Conservation (phyloP, 2,113 vertebrate species). For the Cephalopterus ornatus region DNA sequence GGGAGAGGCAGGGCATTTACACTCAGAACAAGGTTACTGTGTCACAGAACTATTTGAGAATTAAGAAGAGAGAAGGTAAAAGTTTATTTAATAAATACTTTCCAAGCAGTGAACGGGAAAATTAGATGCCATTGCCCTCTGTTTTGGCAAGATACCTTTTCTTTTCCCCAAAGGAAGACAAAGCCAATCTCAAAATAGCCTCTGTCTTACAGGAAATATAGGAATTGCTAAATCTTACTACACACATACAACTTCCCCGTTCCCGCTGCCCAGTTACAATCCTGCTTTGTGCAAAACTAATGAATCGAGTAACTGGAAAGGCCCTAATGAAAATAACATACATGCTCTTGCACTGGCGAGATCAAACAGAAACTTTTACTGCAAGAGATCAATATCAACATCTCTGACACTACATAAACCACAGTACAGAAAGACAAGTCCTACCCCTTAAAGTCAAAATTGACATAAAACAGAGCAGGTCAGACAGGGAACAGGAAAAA, state of each 20-base stretch:
- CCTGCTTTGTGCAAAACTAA: conserved; percentile 30
- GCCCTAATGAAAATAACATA: conserved; percentile 45
- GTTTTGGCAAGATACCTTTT: background rate
- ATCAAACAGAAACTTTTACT: conserved; percentile 39
- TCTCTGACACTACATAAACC: conserved; percentile 56
- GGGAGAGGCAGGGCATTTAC: background rate
- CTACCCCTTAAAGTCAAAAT: background rate
- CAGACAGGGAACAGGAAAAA: conserved; percentile 36
- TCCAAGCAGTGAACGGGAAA: background rate
- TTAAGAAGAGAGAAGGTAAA: background rate
- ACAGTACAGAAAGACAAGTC: background rate
- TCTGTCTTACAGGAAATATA: background rate
- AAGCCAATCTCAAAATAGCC: background rate
- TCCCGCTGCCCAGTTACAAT: background rate
- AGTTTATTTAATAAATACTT: background rate
- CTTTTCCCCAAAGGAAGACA: background rate
- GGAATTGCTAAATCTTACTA: background rate
- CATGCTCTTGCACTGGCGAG: background rate
- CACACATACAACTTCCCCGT: background rate
- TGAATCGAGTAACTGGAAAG: background rate
- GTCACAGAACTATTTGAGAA: background rate
- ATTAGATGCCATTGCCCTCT: background rate
- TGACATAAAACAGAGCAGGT: conserved; percentile 56
- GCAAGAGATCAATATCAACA: conserved; percentile 5
- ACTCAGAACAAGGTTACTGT: background rate